phyloP scores from a whole-genome alignment of 2,797 vertebrate species.

The Acrocephalus scirpaceus region DNA sequence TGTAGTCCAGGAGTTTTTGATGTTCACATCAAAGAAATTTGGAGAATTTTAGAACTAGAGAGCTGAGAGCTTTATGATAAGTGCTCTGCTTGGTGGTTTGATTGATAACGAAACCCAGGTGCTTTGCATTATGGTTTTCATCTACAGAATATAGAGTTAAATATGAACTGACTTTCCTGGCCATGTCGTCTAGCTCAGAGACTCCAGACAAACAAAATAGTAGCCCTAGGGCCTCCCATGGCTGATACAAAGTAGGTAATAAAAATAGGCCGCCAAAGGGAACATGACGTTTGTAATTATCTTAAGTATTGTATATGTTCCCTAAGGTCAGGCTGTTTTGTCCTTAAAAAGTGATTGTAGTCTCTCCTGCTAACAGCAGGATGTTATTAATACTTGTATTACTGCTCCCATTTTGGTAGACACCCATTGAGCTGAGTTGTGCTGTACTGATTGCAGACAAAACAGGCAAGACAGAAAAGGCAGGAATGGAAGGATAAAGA shows the following conservation, averaged over 20 bases:
- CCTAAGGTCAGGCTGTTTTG: conserved; percentile 31
- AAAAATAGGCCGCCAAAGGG: conserved; percentile 54
- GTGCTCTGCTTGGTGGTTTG: conserved; percentile 17
- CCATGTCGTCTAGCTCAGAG: neutral
- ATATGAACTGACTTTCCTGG: conserved; percentile 9
- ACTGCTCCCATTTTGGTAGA: neutral
- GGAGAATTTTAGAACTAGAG: conserved; percentile 33
- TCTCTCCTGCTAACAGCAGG: conserved; percentile 20
- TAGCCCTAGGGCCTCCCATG: conserved; percentile 27
- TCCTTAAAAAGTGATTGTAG: conserved; percentile 28
- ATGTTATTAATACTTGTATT: conserved; percentile 27
- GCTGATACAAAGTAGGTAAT: conserved; percentile 51
- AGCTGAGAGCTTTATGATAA: neutral
- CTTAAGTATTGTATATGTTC: conserved; percentile 16
- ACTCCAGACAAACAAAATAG: conserved; percentile 60
- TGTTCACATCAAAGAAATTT: conserved; percentile 17
- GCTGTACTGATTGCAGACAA: neutral
- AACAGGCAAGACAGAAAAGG: neutral
- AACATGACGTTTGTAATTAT: conserved; percentile 52
- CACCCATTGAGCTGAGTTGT: neutral
- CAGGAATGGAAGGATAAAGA: neutral
- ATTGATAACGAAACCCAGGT: conserved; percentile 42
- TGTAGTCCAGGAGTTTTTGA: neutral
- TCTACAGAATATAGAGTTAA: conserved; percentile 29
- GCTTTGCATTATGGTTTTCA: neutral